Evolutionary conservation across 2,113 vertebrate species (phyloP), one percentile per base, ranked within the genome.

Genomic region (Cottus gobio): DNA sequence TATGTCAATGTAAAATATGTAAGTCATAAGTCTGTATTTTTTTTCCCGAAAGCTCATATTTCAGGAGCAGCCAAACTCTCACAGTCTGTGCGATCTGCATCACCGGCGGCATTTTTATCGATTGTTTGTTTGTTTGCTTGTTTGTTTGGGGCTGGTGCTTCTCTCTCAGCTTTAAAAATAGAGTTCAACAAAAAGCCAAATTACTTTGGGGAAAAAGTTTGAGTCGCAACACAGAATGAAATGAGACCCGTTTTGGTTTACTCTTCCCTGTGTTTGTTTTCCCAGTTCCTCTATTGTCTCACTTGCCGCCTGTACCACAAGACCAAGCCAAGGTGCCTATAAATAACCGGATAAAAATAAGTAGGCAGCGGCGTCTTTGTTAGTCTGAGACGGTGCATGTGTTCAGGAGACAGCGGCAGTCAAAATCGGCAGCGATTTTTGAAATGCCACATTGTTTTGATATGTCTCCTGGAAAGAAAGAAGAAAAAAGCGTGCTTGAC

Each of bases 371-470:
- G 63, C 6, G 37, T 63, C 77, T 85, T 85, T 90, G 80, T 80
- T 85, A 67, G 63, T 80, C 64, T 76, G 20, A 80, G 66, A 62
- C 77, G 22, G 39, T 52, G 80, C 57, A 57, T 77, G 64, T 73
- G 72, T 89, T 85, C 50, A 58, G 16, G 30, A 90, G 77, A 85
- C 77, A 84, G 79, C 82, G 48, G 3, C 79, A 86, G 82, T 90
- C 77, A 80, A 85, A 57, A 79, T 79, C 20, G 18, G 67, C 71
- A 90, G 60, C 71, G 85, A 54, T 24, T 92, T 91, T 87, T 71
- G 28, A 92, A 92, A 92, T 87, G 87, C 85, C 92, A 89, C 79
- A 76, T 69, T 81, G 76, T 89, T 88, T 77, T 89, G 77, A 86
- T 79, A 58, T 30, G 61, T 77, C 60, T 83, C 50, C 66, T 78